Conservation (phyloP, 1,140 invertebrate genomes). For the Arctopsyche grandis region DNA sequence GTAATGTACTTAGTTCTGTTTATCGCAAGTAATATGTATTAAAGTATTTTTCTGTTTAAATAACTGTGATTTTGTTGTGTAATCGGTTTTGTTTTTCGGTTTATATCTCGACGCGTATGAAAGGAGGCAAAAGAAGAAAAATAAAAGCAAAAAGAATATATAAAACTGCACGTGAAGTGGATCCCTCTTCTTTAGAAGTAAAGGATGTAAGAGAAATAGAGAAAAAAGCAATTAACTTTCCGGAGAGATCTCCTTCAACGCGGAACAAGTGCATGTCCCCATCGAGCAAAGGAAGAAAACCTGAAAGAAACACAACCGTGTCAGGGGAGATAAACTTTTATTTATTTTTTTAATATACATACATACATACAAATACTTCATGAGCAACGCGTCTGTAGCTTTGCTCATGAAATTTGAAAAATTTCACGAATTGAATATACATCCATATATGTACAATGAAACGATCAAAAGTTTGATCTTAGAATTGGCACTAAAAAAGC, state of each 20-base stretch:
- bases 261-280: conserved; percentile 37
- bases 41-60: too few species aligned
- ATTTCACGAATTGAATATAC: too few species aligned
- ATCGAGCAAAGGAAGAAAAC: conserved; percentile 1
- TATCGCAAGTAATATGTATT: too few species aligned
- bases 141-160: background rate
- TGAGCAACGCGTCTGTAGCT: too few species aligned
- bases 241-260: conserved; percentile 20
- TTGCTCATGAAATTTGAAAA: too few species aligned
- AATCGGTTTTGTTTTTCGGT: background rate
- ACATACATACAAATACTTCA: too few species aligned
- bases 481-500: too few species aligned
- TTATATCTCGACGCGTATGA: background rate
- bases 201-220: conserved; percentile 25
- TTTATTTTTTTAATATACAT: too few species aligned
- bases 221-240: conserved; percentile 38
- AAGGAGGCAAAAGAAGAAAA: background rate
- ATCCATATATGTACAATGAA: too few species aligned
- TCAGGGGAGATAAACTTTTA: conserved; percentile 14
- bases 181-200: conserved; percentile 11
- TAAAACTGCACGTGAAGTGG: conserved; percentile 24
- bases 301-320: conserved; percentile 6
- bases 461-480: too few species aligned
- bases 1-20: too few species aligned
- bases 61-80: too few species aligned